phyloP scores from a whole-genome alignment of 2,113 vertebrate genomes.

The Rhinopomastus cyanomelas region DNA sequence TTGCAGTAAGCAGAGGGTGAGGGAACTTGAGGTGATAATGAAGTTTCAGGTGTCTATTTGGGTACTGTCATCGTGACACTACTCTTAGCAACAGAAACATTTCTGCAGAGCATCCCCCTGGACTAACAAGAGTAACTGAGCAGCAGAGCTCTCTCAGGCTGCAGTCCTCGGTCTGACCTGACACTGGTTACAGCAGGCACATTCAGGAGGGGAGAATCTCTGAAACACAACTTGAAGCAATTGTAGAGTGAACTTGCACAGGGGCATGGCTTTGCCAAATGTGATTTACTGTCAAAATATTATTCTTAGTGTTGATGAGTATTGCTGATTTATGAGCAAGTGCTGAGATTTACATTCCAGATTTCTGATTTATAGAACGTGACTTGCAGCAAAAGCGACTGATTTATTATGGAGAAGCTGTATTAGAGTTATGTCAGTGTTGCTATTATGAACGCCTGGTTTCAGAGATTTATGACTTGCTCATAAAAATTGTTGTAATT shows the following conservation, averaged over 20 bases:
- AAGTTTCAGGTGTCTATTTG: background rate
- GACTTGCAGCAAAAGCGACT: background rate
- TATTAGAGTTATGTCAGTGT: background rate
- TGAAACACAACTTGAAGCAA: background rate
- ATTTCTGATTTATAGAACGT: slow-evolving; percentile 37
- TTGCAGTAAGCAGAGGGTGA: background rate
- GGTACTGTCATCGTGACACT: background rate
- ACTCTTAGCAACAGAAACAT: accelerated
- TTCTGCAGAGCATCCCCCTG: background rate
- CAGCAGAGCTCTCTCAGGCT: background rate
- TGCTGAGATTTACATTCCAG: slow-evolving; percentile 18
- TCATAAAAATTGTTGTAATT: slow-evolving; percentile 6
- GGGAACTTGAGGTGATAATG: background rate
- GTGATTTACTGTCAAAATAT: slow-evolving; percentile 39
- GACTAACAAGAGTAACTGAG: background rate
- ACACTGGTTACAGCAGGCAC: background rate
- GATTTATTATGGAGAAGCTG: slow-evolving; percentile 20
- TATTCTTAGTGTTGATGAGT: slow-evolving; percentile 12
- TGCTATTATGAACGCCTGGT: slow-evolving; percentile 20
- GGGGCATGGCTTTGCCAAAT: background rate
- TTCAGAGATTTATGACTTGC: slow-evolving; percentile 24
- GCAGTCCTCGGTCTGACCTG: background rate
- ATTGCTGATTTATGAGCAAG: slow-evolving; percentile 31
- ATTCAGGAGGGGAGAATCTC: background rate
- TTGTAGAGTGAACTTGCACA: background rate